Percentiles rank a stretch among this genome's conserved stretches.
phyloP scores from a whole-genome alignment of 2,113 vertebrate species.

The chimpanzee (Pan troglodytes) region DNA sequence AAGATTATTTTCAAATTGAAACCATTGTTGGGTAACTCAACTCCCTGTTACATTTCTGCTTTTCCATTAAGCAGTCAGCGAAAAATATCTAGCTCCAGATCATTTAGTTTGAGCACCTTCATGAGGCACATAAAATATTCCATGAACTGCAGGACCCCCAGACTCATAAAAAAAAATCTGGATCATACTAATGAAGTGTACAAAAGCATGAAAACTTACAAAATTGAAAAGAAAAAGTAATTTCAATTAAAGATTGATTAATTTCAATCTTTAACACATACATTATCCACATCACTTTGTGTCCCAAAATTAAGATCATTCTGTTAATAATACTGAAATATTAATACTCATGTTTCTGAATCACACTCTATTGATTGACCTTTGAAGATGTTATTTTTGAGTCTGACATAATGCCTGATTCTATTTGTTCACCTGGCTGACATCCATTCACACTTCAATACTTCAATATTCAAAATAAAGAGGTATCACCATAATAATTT shows the following conservation, averaged over 20 bases:
- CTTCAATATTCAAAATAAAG: not conserved
- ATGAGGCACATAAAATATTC: not conserved
- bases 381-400: not conserved
- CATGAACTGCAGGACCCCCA: not conserved
- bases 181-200: not conserved
- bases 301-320: not conserved
- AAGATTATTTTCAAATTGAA: not conserved
- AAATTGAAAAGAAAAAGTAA: not conserved
- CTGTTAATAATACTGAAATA: not conserved
- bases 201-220: not conserved
- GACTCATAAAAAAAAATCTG: not conserved
- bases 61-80: not conserved
- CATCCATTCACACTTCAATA: not conserved
- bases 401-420: not conserved
- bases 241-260: not conserved
- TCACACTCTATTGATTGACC: not conserved
- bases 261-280: not conserved
- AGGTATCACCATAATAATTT: not conserved
- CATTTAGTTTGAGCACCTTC: not conserved
- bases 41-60: not conserved
- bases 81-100: not conserved
- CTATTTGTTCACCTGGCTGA: not conserved
- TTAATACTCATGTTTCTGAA: not conserved
- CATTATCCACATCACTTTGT: not conserved
- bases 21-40: not conserved